Conservation (phyloP, 2,797 vertebrate genomes). For the Parotocinclus haroldoi region DNA sequence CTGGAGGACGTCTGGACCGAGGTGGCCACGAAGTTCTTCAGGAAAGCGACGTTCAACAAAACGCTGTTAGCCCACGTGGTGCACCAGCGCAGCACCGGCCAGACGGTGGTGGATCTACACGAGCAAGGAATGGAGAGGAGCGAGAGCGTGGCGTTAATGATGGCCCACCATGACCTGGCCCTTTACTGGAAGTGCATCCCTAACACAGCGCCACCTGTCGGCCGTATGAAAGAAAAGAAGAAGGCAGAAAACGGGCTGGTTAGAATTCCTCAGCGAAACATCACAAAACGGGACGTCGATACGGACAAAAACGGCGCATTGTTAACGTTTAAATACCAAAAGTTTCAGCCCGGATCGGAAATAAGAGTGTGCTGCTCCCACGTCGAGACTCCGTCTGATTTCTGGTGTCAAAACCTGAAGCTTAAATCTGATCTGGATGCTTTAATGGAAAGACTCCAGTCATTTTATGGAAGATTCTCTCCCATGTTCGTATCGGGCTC, state of each 20-base stretch:
- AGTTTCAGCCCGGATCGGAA: slow-evolving; percentile 74
- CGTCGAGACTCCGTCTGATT: slow-evolving; percentile 73
- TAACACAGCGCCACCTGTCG: not conserved
- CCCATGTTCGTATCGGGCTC: slow-evolving; percentile 55
- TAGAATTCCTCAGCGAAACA: not conserved
- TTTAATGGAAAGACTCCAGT: slow-evolving; percentile 79
- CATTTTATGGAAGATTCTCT: slow-evolving; percentile 69
- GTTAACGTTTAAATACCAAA: slow-evolving; percentile 60
- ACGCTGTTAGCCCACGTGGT: slow-evolving; percentile 68
- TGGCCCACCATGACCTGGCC: slow-evolving; percentile 74
- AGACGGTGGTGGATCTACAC: slow-evolving; percentile 71
- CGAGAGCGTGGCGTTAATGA: slow-evolving; percentile 60
- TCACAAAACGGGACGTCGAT: not conserved
- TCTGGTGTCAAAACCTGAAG: slow-evolving; percentile 80
- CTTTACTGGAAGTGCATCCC: slow-evolving; percentile 62
- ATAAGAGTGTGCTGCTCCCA: slow-evolving; percentile 73
- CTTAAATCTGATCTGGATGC: slow-evolving; percentile 65
- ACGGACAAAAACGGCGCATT: not conserved
- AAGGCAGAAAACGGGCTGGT: not conserved
- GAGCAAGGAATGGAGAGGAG: slow-evolving; percentile 53
- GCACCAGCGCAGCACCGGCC: slow-evolving; percentile 57
- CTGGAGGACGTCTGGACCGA: slow-evolving; percentile 76
- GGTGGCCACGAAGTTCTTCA: slow-evolving; percentile 73
- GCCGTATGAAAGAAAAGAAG: slow-evolving; percentile 12
- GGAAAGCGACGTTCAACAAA: slow-evolving; percentile 68